phyloP scores from a whole-genome alignment of 2,797 vertebrate species.

The Poeciliopsis turneri region DNA sequence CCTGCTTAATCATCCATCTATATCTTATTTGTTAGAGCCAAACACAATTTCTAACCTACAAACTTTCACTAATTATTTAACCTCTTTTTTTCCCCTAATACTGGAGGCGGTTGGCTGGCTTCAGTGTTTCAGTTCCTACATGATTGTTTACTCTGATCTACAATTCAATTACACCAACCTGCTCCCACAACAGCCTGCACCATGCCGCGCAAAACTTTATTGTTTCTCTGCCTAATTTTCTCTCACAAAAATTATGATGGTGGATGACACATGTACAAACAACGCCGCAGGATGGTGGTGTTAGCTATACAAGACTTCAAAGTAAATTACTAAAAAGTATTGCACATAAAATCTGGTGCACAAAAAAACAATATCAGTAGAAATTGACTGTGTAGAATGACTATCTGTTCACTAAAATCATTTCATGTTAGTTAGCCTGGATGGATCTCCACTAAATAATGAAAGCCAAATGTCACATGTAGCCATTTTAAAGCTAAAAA shows the following conservation, averaged over 20 bases:
- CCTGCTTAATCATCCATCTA: slow-evolving; percentile 54
- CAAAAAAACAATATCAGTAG: slow-evolving; percentile 7
- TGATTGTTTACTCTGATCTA: slow-evolving; percentile 20
- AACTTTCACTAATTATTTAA: slow-evolving; percentile 46
- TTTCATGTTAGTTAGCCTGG: slow-evolving; percentile 3
- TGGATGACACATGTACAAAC: not conserved
- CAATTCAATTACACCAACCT: slow-evolving; percentile 29
- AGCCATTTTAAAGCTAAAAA: slow-evolving; percentile 18
- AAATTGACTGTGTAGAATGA: slow-evolving; percentile 23
- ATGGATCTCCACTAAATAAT: not conserved
- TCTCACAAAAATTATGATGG: not conserved
- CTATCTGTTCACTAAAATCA: slow-evolving; percentile 31
- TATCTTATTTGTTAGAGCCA: slow-evolving; percentile 32
- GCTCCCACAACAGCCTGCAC: not conserved
- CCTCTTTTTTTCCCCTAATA: slow-evolving; percentile 10
- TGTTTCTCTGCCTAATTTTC: not conserved
- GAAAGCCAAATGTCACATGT: not conserved
- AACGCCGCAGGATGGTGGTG: slow-evolving; percentile 1
- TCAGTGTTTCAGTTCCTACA: not conserved
- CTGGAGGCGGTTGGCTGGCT: slow-evolving; percentile 1
- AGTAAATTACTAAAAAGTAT: not conserved
- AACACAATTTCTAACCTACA: slow-evolving; percentile 35
- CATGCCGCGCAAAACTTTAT: not conserved
- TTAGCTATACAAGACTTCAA: slow-evolving; percentile 33
- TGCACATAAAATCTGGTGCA: slow-evolving; percentile 3